Conservation (phyloP, 1,140 invertebrate genomes). For the Gonatopus flavifemur region DNA sequence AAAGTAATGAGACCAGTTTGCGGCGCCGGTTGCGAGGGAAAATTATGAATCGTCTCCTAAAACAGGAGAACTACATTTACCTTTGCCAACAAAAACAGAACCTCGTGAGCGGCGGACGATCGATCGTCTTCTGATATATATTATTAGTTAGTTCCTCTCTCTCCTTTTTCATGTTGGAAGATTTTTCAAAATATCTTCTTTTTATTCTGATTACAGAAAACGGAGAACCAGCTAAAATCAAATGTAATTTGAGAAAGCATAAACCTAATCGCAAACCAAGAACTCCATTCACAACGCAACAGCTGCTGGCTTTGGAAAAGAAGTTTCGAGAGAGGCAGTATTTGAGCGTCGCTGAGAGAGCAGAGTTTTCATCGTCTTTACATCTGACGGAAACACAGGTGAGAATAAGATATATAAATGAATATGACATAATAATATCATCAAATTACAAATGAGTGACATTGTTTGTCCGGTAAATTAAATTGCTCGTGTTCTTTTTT, state of each 20-base stretch:
- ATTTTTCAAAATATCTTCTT: too few species aligned
- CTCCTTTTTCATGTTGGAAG: too few species aligned
- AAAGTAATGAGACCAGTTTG: conserved; percentile 49
- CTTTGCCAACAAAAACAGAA: conserved; percentile 32
- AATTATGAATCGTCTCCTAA: conserved; percentile 47
- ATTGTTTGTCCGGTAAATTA: too few species aligned
- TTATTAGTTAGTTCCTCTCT: too few species aligned
- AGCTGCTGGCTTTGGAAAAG: conserved; percentile 89
- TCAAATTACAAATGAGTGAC: too few species aligned
- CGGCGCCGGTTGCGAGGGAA: conserved; percentile 41
- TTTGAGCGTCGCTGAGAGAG: conserved; percentile 92
- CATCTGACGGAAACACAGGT: conserved; percentile 94
- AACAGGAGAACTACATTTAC: conserved; percentile 31
- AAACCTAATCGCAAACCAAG: conserved; percentile 97
- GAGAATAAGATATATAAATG: conserved; percentile 23
- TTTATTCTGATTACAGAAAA: conserved; percentile 64
- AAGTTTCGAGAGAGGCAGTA: conserved; percentile 97
- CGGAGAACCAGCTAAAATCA: conserved; percentile 78
- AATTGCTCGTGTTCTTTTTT: too few species aligned
- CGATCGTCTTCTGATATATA: too few species aligned
- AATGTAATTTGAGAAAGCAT: conserved; percentile 91
- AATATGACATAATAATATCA: too few species aligned
- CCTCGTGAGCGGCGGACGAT: conserved; percentile 31
- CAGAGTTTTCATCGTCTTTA: conserved; percentile 92
- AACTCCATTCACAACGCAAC: conserved; percentile 96